Percentiles rank a stretch among this genome's conserved stretches.
Evolutionary conservation across 2,797 vertebrate genomes (phyloP).

Genomic region (Siniperca scherzeri): DNA sequence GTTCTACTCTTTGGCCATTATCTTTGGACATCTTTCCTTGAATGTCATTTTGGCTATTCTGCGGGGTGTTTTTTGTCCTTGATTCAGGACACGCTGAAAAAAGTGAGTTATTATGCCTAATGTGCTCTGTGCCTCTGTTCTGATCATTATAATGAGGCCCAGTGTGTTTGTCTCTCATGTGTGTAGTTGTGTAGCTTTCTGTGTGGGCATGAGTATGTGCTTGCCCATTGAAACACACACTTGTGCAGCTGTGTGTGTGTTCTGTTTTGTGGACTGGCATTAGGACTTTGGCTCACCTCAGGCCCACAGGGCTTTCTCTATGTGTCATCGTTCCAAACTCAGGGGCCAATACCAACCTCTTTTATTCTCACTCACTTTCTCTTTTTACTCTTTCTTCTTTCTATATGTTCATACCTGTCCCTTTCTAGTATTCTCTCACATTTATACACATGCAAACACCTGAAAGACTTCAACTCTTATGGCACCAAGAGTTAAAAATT

Average conservation of each 20-base stretch:
- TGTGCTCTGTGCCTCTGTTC: conserved; percentile 58
- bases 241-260: conserved; percentile 5
- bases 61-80: conserved; percentile 58
- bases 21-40: conserved; percentile 29
- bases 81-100: conserved; percentile 40
- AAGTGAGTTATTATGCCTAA: conserved; percentile 53
- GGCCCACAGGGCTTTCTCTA: conserved; percentile 9
- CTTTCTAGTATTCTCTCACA: conserved; percentile 4
- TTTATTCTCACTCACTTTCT: conserved; percentile 20
- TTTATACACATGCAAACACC: background rate
- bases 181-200: conserved; percentile 1
- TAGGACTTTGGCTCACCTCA: conserved; percentile 34
- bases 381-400: conserved; percentile 33
- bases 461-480: conserved; percentile 17
- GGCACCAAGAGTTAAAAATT: conserved; percentile 3
- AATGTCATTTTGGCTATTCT: conserved; percentile 39
- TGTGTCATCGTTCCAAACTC: conserved; percentile 22
- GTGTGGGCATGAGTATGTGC: background rate
- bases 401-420: background rate
- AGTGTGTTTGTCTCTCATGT: conserved; percentile 50
- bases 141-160: conserved; percentile 66
- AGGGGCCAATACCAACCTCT: conserved; percentile 56
- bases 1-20: conserved; percentile 13
- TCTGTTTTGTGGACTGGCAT: conserved; percentile 29
- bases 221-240: conserved; percentile 13